Percentiles rank a stretch among this genome's conserved stretches.
Conservation (phyloP, 2,797 vertebrate species). For the Hydrolagus colliei region DNA sequence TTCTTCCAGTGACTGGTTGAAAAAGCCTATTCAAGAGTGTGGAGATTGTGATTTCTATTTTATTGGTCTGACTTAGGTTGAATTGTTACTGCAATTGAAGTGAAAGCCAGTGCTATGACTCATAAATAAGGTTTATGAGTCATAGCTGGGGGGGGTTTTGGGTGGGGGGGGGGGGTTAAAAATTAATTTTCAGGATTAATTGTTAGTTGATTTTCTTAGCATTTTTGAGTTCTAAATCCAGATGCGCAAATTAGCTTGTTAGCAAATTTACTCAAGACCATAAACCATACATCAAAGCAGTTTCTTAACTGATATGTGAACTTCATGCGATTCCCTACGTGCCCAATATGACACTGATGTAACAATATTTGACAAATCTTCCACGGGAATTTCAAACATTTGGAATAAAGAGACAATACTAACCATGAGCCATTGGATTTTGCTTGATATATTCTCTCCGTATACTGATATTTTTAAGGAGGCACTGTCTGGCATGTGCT, state of each 20-base stretch:
- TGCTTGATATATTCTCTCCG: conserved; percentile 95
- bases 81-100: not conserved
- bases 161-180: no score
- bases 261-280: no score
- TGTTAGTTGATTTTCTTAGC: no score
- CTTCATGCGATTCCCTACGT: no score
- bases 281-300: no score
- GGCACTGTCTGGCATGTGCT: conserved; percentile 93
- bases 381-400: not conserved
- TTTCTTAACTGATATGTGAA: no score
- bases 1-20: not conserved
- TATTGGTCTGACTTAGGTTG: not conserved
- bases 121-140: no score
- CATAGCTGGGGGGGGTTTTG: no score
- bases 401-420: conserved; percentile 44
- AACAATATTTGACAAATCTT: not conserved
- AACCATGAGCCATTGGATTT: conserved; percentile 82
- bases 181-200: no score
- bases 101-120: no score
- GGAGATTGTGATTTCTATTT: not conserved
- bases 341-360: not conserved
- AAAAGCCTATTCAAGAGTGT: not conserved
- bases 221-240: no score
- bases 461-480: conserved; percentile 97
- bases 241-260: no score